Evolutionary conservation across 2,113 vertebrate species (phyloP).

Genomic region (Daubentonia madagascariensis): DNA sequence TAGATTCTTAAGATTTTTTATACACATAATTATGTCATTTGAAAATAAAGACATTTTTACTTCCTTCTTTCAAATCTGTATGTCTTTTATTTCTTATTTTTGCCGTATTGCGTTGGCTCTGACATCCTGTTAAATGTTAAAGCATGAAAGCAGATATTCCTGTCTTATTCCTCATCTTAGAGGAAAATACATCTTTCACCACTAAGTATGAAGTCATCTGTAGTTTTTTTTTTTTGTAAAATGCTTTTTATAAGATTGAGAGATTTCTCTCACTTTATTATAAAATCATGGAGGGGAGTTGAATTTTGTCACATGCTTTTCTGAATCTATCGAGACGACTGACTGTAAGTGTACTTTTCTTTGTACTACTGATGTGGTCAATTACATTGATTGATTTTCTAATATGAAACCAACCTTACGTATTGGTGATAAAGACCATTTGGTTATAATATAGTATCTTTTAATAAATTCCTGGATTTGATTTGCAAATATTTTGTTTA

Average conservation of each 20-base stretch:
- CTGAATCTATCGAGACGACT: neutral
- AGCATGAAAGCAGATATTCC: neutral
- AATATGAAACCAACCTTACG: too few species aligned
- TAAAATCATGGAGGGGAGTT: neutral
- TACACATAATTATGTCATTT: neutral
- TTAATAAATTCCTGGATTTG: neutral
- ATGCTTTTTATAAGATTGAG: neutral
- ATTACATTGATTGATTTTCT: neutral
- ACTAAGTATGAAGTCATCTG: neutral
- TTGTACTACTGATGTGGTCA: neutral
- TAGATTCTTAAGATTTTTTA: slow-evolving; percentile 5
- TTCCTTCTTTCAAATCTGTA: neutral
- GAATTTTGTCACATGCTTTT: neutral
- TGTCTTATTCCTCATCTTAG: neutral
- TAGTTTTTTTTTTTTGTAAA: neutral
- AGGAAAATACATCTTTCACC: neutral
- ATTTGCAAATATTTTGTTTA: too few species aligned
- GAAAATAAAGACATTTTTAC: neutral
- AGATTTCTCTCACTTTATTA: neutral
- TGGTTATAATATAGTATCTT: neutral
- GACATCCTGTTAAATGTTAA: neutral
- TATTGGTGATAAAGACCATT: neutral
- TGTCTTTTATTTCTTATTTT: neutral
- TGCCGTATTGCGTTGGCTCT: neutral
- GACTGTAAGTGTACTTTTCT: neutral